Conservation (phyloP, 1,140 invertebrate species). For the Listronotus oregonensis region DNA sequence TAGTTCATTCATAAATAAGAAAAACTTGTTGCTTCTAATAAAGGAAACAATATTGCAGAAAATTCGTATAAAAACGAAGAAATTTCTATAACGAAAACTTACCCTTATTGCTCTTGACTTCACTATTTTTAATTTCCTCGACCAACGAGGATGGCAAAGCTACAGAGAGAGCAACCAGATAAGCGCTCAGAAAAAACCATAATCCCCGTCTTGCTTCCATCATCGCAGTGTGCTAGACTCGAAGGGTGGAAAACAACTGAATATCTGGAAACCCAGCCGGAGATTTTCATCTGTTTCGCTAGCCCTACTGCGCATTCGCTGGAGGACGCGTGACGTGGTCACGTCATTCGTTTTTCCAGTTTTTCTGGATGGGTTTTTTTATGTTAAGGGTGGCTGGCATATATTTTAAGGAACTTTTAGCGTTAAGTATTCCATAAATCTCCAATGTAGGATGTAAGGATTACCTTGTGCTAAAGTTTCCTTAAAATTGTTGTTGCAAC, state of each 20-base stretch:
- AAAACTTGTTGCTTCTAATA: slow-evolving; percentile 23
- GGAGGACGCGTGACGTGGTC: slow-evolving; percentile 7
- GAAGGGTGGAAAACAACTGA: slow-evolving; percentile 42
- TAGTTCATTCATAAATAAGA: slow-evolving; percentile 9
- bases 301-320: slow-evolving; percentile 35
- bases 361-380: neutral
- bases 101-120: slow-evolving; percentile 48
- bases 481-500: too few species aligned
- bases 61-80: neutral
- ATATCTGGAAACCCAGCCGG: slow-evolving; percentile 38
- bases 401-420: too few species aligned
- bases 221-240: slow-evolving; percentile 15
- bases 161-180: slow-evolving; percentile 19
- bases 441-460: too few species aligned
- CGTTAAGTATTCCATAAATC: too few species aligned
- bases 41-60: neutral
- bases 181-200: slow-evolving; percentile 21
- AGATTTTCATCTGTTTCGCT: slow-evolving; percentile 37
- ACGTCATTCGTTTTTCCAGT: neutral
- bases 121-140: slow-evolving; percentile 45
- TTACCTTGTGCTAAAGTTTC: too few species aligned
- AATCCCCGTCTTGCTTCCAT: slow-evolving; percentile 33
- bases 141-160: slow-evolving; percentile 47
- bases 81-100: slow-evolving; percentile 14
- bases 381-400: too few species aligned